Base-by-base conservation (phyloP, 1,140 invertebrate species). In the Parapsyche elsis region DNA sequence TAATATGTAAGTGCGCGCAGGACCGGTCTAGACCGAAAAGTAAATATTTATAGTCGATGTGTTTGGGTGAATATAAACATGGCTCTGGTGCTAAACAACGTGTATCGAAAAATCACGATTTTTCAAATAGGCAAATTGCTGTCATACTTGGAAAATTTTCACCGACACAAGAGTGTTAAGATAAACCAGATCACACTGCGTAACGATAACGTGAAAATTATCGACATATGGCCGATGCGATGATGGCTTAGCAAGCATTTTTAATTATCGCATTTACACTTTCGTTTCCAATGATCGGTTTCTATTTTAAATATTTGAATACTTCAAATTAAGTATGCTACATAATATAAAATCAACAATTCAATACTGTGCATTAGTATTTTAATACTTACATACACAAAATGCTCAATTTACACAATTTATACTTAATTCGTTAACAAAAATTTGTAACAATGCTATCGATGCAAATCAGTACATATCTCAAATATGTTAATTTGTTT, bases 401-500 rank as follows among this genome's bases (percentile, higher is more conserved):
- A 61, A 61, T 61, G 7, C 19, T 61, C 21, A 16, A 19, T 53
- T 14, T 61, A 19, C 9, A 19, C 57, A 21, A n/a, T 19, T 19
- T 21, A 21, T 61, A 61, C 21, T 61, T n/a, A 19, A 9, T 19
- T 61, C 16, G 57, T 16, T 61, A 19, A 0, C 1, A 61, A 16
- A 16, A 61, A 61, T 61, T 61, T 19, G 16, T 53, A 53, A 53
- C 16, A 61, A 61, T 21, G 57, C 16, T 21, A 61, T 61, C 57
- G 57, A 61, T 19, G 9, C 5, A 5, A 38, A 21, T 61, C 16
- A 61, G 57, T 19, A 61, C 14, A 67, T 14, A 23, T 67, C 21
- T 67, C 64, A 2, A 23, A 67, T 67, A 67, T 67, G 64, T 67
- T 67, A 67, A 67, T 67, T 67, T 26, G 59, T 64, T 64, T 64